A percentile compares a stretch with the other conserved stretches of the same genome.
Evolutionary conservation across 2,888 invertebrate genomes (phyloP).

Genomic region (Troides helena): DNA sequence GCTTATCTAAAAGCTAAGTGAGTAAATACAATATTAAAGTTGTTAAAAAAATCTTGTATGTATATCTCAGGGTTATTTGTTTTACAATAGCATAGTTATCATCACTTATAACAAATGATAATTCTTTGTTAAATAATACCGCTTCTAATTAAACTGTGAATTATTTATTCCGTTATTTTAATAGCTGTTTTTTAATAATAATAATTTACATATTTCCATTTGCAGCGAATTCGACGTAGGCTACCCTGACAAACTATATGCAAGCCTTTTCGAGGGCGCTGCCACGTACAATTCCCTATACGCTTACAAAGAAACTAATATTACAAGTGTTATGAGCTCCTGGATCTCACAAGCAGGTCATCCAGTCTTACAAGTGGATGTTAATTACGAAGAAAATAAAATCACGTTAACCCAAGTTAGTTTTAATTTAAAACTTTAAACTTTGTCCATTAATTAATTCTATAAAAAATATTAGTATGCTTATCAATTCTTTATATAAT

Average conservation of each 20-base stretch:
- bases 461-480: no score
- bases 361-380: conserved; percentile 58
- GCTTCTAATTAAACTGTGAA: no score
- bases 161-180: no score
- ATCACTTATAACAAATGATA: no score
- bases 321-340: conserved; percentile 59
- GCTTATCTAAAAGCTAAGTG: conserved; percentile 72
- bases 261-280: conserved; percentile 62
- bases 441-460: background rate
- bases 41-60: no score
- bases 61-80: no score
- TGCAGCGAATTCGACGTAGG: conserved; percentile 67
- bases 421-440: conserved; percentile 1
- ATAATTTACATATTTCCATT: background rate
- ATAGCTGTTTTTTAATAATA: no score
- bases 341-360: conserved; percentile 69
- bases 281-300: conserved; percentile 46
- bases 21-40: conserved; percentile 39
- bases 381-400: conserved; percentile 53
- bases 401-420: conserved; percentile 61
- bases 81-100: no score
- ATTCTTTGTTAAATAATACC: no score
- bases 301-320: conserved; percentile 46
- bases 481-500: no score
- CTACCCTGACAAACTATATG: conserved; percentile 72